A percentile compares a stretch with the other conserved stretches of the same genome.
phyloP scores from a whole-genome alignment of 2,113 vertebrate genomes.

The Nanorana parkeri region DNA sequence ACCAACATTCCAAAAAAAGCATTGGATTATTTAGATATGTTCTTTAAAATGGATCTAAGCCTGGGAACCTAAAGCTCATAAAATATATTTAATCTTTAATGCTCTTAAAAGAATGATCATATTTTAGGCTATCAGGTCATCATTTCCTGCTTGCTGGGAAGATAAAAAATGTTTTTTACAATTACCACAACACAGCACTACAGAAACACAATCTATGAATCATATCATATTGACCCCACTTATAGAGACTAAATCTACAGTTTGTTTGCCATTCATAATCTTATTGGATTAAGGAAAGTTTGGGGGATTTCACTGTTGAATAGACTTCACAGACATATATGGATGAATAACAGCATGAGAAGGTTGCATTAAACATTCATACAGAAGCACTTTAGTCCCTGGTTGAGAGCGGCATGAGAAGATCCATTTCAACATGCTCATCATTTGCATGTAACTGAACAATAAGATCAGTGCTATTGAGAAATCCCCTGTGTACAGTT shows the following conservation, averaged over 20 bases:
- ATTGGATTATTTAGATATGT: too few species aligned
- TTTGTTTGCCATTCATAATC: not conserved
- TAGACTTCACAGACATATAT: constrained; percentile 20
- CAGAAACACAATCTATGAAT: not conserved
- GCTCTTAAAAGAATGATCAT: not conserved
- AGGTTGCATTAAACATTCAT: constrained; percentile 54
- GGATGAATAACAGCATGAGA: constrained; percentile 23
- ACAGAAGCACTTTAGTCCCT: constrained; percentile 48
- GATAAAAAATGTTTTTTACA: not conserved
- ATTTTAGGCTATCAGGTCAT: not conserved
- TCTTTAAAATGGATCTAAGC: too few species aligned
- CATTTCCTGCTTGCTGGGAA: not conserved
- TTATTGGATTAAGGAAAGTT: not conserved
- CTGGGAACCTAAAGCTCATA: too few species aligned
- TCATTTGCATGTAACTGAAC: constrained; percentile 56
- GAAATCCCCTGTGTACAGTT: constrained; percentile 52
- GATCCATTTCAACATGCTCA: constrained; percentile 54
- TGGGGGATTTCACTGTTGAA: not conserved
- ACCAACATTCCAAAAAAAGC: too few species aligned
- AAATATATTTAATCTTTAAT: not conserved
- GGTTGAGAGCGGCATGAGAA: constrained; percentile 18
- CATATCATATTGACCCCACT: not conserved
- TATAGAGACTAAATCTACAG: not conserved
- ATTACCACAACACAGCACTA: not conserved
- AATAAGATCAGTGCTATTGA: constrained; percentile 49